Conservation (phyloP, 37 sponge, comb jelly and placozoan genomes). For the Halichondria panicea region DNA sequence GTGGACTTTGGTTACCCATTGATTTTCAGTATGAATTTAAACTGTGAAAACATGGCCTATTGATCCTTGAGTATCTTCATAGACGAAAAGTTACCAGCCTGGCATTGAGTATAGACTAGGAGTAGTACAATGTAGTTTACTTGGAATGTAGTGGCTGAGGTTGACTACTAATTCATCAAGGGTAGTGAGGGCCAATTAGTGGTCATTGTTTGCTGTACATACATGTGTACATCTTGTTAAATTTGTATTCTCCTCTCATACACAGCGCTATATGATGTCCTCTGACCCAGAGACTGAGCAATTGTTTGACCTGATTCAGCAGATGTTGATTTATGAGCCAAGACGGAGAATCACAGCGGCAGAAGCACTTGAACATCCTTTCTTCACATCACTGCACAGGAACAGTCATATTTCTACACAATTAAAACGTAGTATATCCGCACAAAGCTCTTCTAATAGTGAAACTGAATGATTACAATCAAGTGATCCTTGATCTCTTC, state of each 20-base stretch:
- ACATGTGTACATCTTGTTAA: too few species aligned
- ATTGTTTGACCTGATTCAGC: slow-evolving; percentile 90
- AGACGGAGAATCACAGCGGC: slow-evolving; percentile 77
- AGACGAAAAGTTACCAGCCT: too few species aligned
- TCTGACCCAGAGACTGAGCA: slow-evolving; percentile 66
- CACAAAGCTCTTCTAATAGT: slow-evolving; percentile 54
- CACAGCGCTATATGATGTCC: slow-evolving; percentile 65
- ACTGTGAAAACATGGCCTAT: too few species aligned
- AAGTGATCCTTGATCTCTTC: not conserved
- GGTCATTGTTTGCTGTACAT: too few species aligned
- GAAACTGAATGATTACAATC: slow-evolving; percentile 48
- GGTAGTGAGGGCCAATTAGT: too few species aligned
- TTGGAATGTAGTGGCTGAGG: too few species aligned
- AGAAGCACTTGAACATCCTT: slow-evolving; percentile 85
- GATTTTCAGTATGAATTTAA: too few species aligned
- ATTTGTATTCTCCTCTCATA: not conserved
- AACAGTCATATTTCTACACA: slow-evolving; percentile 22
- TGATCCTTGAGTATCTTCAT: too few species aligned
- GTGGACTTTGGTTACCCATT: too few species aligned
- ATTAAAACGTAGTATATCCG: slow-evolving; percentile 49
- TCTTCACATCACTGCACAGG: slow-evolving; percentile 60
- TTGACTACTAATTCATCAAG: too few species aligned
- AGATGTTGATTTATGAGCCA: slow-evolving; percentile 82
- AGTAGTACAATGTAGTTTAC: too few species aligned
- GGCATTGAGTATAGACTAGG: too few species aligned